phyloP scores from a whole-genome alignment of 2,113 vertebrate genomes.

The Rissa tridactyla region DNA sequence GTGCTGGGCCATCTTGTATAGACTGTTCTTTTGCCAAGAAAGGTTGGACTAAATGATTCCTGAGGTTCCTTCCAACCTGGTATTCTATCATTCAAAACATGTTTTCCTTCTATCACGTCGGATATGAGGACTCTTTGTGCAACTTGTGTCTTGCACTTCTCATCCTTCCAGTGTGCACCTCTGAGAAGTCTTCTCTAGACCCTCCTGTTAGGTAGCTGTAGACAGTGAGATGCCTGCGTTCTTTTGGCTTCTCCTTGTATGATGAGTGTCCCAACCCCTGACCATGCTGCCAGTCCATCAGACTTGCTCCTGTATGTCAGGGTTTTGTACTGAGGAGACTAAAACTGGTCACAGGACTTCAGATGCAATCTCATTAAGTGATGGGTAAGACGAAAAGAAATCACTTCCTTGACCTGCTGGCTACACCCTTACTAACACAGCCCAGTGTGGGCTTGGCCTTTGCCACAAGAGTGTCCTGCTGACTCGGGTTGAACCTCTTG shows the following conservation, averaged over 20 bases:
- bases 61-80: not conserved
- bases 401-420: not conserved
- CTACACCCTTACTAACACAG: fast-evolving
- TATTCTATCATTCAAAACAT: not conserved
- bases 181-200: not conserved
- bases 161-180: too few species aligned
- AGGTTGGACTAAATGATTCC: not conserved
- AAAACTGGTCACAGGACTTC: not conserved
- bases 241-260: not conserved
- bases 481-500: fast-evolving
- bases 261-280: not conserved
- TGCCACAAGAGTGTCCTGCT: not conserved
- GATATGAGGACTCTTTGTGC: not conserved
- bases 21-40: not conserved
- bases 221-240: not conserved
- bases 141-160: not conserved
- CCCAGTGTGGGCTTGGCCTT: not conserved
- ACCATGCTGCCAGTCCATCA: not conserved
- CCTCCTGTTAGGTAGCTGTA: not conserved
- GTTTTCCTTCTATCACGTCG: fast-evolving
- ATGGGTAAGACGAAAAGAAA: not conserved
- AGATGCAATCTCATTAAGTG: not conserved
- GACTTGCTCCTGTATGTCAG: not conserved
- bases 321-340: not conserved
- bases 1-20: not conserved